Evolutionary conservation across 2,888 invertebrate genomes (phyloP), one percentile per base, ranked within the genome.

Genomic region (Hirtodrosophila alboralis): DNA sequence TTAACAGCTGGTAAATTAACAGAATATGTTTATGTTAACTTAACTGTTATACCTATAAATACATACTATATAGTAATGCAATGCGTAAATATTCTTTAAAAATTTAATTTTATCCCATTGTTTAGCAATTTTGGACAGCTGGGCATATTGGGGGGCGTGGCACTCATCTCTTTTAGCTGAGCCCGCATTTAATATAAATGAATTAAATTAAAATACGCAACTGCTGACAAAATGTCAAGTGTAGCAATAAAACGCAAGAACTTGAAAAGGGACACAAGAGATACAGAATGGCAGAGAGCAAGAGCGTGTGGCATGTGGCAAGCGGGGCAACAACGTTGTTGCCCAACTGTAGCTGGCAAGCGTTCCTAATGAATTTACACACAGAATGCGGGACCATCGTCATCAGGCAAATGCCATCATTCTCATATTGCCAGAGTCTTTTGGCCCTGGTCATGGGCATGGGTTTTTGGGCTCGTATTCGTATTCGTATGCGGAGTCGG

Each of bases 211-310:
- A 76, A 76, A 75, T 81, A 85, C 69, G 71, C 77, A 76, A 68
- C 74, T 73, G 77, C 86, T 81, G 78, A 84, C 79, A 86, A 86
- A 86, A 86, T 81, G 81, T 81, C 81, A 81, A 81, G 81, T 86
- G 81, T 81, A 84, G 86, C 68, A 79, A 77, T 80, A 76, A 76
- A 76, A 74, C 62, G 77, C 62, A 64, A 67, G 59, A 72, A 45
- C 63, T 58, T 40, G 67, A 69, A 86, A 80, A n/a, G n/a, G n/a
- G n/a, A n/a, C n/a, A n/a, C n/a, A n/a, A n/a, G 81, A 61, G 67
- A 52, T 31, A 34, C 16, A 23, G 13, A 4, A 23, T 7, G 27
- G 27, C 14, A 34, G 23, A 18, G 31, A 2, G 9, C 13, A 36
- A 13, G n/a, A 9, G 28, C 33, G 16, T 4, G 33, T 26, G 43